Evolutionary conservation across 2,888 invertebrate genomes (phyloP), one percentile per base, ranked within the genome.

Genomic region (Tuberolachnus salignus): DNA sequence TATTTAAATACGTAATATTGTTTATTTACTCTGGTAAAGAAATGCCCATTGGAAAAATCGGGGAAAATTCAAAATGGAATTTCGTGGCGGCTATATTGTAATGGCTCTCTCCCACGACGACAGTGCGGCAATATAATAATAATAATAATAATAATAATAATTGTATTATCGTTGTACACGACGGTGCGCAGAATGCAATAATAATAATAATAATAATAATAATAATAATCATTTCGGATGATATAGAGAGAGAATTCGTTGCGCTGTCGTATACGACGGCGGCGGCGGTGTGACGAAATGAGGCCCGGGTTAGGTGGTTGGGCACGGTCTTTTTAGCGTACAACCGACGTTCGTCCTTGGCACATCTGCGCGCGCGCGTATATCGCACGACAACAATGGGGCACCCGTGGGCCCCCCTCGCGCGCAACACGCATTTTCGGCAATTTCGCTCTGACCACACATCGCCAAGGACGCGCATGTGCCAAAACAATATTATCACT

Each of bases 271-370:
- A 51, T 26, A 21, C 53, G 34, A 6, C 34, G 34, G 19, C 51
- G 67, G 67, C 59, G 44, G 46, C n/a, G 34, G 55, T 66, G 75
- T 78, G 75, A 78, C 75, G 75, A 78, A 78, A 78, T 78, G 75
- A 42, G 75, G 75, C 75, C 67, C 59, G 75, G 59, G 34, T 69
- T 69, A 69, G 75, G 75, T 78, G 19, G 59, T 67, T 67, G 75
- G 49, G 67, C 67, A 59, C 59, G 67, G 75, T 67, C n/a, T 78
- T 78, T 78, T 78, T 78, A 67, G 75, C 57, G 6, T 34, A 34
- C 6, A 49, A 59, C 63, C 61, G 19, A 72, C 26, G 34, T 44
- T 67, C 49, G 75, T 67, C 75, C 75, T 78, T 78, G 75, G 75
- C 75, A 78, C 75, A 78, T 78, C 75, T 66, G 67, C 49, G 63